Evolutionary conservation across 2,888 invertebrate species (phyloP), one percentile per base, ranked within the genome.

Genomic region (Xanthostigma xanthostigma): DNA sequence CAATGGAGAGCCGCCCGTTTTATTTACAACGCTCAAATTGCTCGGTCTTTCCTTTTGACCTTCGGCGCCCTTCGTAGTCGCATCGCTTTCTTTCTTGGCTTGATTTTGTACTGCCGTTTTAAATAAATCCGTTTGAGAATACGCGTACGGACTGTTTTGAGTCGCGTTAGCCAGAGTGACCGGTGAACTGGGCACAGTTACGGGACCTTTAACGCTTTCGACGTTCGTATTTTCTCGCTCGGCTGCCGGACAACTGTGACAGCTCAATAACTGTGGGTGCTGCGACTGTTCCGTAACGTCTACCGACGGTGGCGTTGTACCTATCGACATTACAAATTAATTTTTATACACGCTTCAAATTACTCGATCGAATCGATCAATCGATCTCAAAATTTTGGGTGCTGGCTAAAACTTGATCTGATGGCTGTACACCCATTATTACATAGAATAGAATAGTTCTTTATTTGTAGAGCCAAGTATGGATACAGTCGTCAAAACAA

Each of bases 291-390:
- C 37, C 11, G 27, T 36, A 27, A 27, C 27, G 41, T 73, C 71
- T 36, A 66, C 68, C 10, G 71, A 69, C 8, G 81, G 84, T 34
- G 86, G 86, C 17, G 85, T 85, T 9, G 80, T 81, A 41, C 73
- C 66, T 64, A 17, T 27, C 27, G 27, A 27, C 3, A 27, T 27
- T 27, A 27, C 27, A 27, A 27, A 27, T 27, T 27, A 27, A 27
- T 27, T 27, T 27, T 27, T n/a, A 17, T 17, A 17, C 17, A 17
- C 17, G 17, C 17, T 17, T 17, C 4, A n/a, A n/a, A n/a, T n/a
- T n/a, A n/a, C n/a, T n/a, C n/a, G n/a, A n/a, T n/a, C n/a, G n/a
- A n/a, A n/a, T n/a, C n/a, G n/a, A n/a, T n/a, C n/a, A n/a, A n/a
- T n/a, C n/a, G n/a, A n/a, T n/a, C n/a, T n/a, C n/a, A n/a, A n/a